A percentile compares a stretch with the other conserved stretches of the same genome.
Evolutionary conservation across 2,888 invertebrate species (phyloP).

Genomic region (Drosophila lutescens): DNA sequence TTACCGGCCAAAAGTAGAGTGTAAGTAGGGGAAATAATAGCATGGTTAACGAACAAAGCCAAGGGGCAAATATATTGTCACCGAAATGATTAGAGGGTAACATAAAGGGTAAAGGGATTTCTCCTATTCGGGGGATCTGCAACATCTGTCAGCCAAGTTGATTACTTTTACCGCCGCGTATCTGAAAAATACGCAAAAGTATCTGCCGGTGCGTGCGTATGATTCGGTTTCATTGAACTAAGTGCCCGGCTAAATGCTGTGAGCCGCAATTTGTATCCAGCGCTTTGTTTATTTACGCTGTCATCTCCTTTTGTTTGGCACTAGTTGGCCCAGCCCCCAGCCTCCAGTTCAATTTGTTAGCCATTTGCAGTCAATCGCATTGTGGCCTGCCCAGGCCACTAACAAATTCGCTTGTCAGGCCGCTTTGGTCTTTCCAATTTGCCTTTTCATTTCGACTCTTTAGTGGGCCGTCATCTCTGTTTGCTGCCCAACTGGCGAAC

Average conservation of each 20-base stretch:
- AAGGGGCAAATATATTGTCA: constrained; percentile 13
- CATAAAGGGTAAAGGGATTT: constrained; percentile 25
- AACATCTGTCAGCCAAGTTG: constrained; percentile 46
- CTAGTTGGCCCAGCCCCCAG: constrained; percentile 20
- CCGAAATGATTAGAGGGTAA: constrained; percentile 2
- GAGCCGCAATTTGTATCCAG: constrained; percentile 71
- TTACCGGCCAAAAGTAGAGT: constrained; percentile 24
- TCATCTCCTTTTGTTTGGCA: constrained; percentile 71
- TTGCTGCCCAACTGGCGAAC: constrained; percentile 52
- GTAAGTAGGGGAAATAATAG: constrained; percentile 30
- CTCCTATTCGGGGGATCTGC: constrained; percentile 5
- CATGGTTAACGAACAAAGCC: constrained; percentile 27
- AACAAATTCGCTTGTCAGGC: constrained; percentile 58
- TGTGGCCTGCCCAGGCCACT: constrained; percentile 20
- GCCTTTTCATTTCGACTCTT: constrained; percentile 32
- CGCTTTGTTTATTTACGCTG: constrained; percentile 74
- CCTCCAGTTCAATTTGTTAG: constrained; percentile 53
- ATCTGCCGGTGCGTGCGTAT: constrained; percentile 27
- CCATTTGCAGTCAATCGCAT: constrained; percentile 74
- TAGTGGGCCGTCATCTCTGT: constrained; percentile 64
- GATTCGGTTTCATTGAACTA: constrained; percentile 69
- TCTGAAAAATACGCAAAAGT: constrained; percentile 32
- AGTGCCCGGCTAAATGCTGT: constrained; percentile 71
- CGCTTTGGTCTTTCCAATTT: constrained; percentile 26
- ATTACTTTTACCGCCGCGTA: constrained; percentile 60